Evolutionary conservation across 2,797 vertebrate genomes (phyloP), one percentile per base, ranked within the genome.

Genomic region (Atherinosoma microstoma): DNA sequence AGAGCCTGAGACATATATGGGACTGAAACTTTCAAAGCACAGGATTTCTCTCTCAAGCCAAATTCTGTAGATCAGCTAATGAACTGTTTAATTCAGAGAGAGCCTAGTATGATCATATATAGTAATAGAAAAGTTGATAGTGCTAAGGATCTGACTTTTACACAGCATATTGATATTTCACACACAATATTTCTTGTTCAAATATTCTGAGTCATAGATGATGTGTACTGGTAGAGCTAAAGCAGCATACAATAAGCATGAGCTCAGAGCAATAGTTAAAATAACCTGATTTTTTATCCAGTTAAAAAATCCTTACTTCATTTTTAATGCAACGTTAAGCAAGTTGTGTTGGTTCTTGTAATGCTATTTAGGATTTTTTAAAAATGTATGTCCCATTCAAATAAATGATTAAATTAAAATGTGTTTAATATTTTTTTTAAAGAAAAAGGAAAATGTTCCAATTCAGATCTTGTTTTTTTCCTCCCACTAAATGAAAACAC

Each of bases 381-480:
- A n/a, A n/a, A 32, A 32, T 5, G 5, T 2, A 32, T 32, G 30
- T 32, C 30, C 30, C 5, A 32, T 5, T 32, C 30, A 32, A 32
- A 32, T 32, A 32, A 32, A 32, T 32, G 30, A 32, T 32, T 32
- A 32, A 32, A 32, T 32, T 32, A 32, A 32, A 32, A 27, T 27
- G 36, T 70, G 6, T 1, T 68, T 15, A 65, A 58, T 70, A 6
- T 1, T n/a, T n/a, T n/a, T n/a, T n/a, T n/a, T n/a, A 6, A 60
- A 45, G 60, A 67, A 42, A 10, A 11, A 27, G 47, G 10, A 16
- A 36, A 40, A 49, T 11, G 12, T 11, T 67, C 32, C 7, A 79
- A 85, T 82, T 90, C 71, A 90, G 83, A 85, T 81, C 80, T 78
- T 90, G 89, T 92, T 93, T 92, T 90, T 93, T 91, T 92, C 91